These are phyloP conservation scores for Melipona quadrifasciata DNA, from an alignment of 1,140 invertebrate species.

Conservation along the genomic window DNA sequence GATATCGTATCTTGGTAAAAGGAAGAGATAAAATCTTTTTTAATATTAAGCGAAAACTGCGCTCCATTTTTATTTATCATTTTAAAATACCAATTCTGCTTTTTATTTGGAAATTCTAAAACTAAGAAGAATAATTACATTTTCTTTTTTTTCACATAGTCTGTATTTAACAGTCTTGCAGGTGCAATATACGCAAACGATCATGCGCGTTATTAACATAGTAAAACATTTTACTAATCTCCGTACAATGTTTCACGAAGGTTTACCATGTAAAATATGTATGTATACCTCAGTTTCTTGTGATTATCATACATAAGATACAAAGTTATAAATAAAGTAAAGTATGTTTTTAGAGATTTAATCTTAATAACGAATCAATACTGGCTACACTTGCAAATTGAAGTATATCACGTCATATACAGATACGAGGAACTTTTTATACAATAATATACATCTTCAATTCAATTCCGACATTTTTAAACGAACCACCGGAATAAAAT, in stretches of 20 bases:
- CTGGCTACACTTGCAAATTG: background rate
- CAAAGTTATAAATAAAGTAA: conserved; percentile 30
- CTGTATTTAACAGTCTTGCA: background rate
- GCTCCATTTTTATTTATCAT: background rate
- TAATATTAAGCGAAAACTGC: background rate
- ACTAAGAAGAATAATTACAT: background rate
- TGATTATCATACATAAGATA: conserved; percentile 32
- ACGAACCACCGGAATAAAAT: conserved; percentile 43
- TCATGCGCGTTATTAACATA: background rate
- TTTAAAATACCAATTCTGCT: background rate
- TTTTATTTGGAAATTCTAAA: background rate
- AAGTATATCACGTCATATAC: conserved; percentile 2
- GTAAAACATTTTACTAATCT: background rate
- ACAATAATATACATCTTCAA: conserved; percentile 41
- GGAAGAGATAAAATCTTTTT: background rate
- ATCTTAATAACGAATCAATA: background rate
- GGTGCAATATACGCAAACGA: background rate
- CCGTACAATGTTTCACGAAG: background rate
- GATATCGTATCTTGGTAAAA: background rate
- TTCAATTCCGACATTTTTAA: conserved; percentile 10
- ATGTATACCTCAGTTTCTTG: conserved; percentile 7
- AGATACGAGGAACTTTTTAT: conserved; percentile 41
- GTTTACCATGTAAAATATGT: conserved; percentile 9
- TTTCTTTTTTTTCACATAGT: background rate
- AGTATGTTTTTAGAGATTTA: conserved; percentile 27